These are phyloP conservation scores for Engraulis encrasicolus DNA, from an alignment of 2,113 vertebrate genomes.

Conservation along the genomic window DNA sequence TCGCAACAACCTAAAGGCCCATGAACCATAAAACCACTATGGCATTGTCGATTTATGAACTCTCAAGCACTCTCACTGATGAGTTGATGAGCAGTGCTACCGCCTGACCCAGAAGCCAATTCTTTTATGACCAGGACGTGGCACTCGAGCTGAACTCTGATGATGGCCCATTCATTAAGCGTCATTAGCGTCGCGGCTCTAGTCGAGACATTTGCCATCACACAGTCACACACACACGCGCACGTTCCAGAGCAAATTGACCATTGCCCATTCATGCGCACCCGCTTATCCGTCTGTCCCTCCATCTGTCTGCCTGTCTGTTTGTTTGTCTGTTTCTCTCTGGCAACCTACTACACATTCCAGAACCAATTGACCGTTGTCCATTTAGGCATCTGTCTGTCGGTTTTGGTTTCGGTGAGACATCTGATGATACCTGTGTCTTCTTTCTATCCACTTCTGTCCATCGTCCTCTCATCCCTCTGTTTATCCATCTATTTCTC, in stretches of 20 bases:
- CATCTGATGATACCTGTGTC: too few species aligned
- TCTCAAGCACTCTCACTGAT: not conserved
- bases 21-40: not conserved
- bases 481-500: not conserved
- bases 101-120: not conserved
- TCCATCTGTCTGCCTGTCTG: too few species aligned
- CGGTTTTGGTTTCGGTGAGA: too few species aligned
- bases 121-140: not conserved
- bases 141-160: not conserved
- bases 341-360: too few species aligned
- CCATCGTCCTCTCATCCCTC: too few species aligned
- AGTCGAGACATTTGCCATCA: not conserved
- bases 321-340: too few species aligned
- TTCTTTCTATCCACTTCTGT: too few species aligned
- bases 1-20: not conserved
- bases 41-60: not conserved
- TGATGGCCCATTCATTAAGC: not conserved
- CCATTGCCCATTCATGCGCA: too few species aligned
- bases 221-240: too few species aligned
- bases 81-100: not conserved
- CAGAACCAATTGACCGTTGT: too few species aligned
- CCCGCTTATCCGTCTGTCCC: too few species aligned
- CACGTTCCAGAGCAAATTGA: not conserved
- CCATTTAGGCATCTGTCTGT: not conserved
- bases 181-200: not conserved